These are phyloP conservation scores for Ataeniobius toweri DNA, from an alignment of 2,797 vertebrate species.

Conservation along the genomic window DNA sequence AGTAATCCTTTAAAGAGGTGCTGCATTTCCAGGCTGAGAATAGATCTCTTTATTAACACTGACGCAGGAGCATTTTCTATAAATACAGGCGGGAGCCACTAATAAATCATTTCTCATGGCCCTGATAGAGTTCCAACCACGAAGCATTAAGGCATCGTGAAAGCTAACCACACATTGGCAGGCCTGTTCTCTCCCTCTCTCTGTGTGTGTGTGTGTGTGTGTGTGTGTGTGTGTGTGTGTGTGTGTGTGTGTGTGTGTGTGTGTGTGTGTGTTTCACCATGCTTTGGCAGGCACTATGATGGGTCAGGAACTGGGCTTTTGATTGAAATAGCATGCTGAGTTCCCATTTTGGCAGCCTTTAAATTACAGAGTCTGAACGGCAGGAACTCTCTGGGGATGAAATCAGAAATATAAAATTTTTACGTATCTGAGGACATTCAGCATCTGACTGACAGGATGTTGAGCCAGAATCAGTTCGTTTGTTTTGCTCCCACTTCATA, in stretches of 20 bases:
- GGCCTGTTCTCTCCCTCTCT: conserved; percentile 14
- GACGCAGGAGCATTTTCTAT: conserved; percentile 80
- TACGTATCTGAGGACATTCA: conserved; percentile 46
- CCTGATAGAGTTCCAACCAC: conserved; percentile 79
- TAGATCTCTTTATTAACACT: conserved; percentile 81
- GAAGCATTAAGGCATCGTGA: conserved; percentile 78
- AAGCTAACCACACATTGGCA: conserved; percentile 76
- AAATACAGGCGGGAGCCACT: conserved; percentile 80
- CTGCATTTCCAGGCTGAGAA: conserved; percentile 65
- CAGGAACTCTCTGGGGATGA: conserved; percentile 59
- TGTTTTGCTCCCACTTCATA: conserved; percentile 17
- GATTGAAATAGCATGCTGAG: conserved; percentile 84
- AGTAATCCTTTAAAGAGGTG: conserved; percentile 75
- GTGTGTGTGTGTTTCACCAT: conserved; percentile 54
- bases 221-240: conserved; percentile 27
- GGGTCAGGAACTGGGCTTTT: conserved; percentile 70
- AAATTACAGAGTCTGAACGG: conserved; percentile 76
- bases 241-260: conserved; percentile 24
- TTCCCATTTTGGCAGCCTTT: conserved; percentile 72
- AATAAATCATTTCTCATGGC: conserved; percentile 86
- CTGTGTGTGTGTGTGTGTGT: conserved; percentile 16
- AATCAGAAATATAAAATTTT: conserved; percentile 41
- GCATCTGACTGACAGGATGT: conserved; percentile 25
- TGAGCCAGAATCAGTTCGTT: conserved; percentile 35
- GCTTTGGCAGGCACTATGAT: conserved; percentile 71